A percentile compares a stretch with the other conserved stretches of the same genome.
Evolutionary conservation across 1,140 invertebrate species (phyloP).

Genomic region (Rhopalosiphum padi): DNA sequence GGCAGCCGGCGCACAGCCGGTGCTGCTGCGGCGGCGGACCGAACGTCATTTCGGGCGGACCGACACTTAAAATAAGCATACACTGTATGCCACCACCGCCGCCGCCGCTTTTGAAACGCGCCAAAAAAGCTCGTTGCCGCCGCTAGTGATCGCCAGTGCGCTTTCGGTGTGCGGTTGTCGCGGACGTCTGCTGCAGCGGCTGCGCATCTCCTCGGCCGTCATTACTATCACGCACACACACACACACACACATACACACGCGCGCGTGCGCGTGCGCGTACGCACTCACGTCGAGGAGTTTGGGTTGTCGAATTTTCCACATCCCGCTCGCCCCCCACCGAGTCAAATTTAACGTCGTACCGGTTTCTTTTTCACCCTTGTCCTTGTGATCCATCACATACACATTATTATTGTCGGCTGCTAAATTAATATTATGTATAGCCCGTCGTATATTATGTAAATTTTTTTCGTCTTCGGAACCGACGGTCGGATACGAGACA

Average conservation of each 20-base stretch:
- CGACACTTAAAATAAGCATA: slow-evolving; percentile 53
- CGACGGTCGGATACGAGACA: not conserved
- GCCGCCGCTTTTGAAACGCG: slow-evolving; percentile 42
- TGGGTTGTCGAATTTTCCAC: not conserved
- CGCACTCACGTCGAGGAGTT: not conserved
- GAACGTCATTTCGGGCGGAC: slow-evolving; percentile 33
- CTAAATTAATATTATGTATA: not conserved
- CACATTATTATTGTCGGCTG: not conserved
- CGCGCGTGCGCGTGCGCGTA: not conserved
- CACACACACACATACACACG: not conserved
- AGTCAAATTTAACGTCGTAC: not conserved
- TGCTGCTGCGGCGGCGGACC: slow-evolving; percentile 38
- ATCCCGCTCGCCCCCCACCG: no score
- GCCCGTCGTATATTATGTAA: not conserved
- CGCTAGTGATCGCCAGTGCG: slow-evolving; percentile 56
- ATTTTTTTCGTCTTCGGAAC: not conserved
- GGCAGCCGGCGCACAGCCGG: slow-evolving; percentile 2
- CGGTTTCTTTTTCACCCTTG: not conserved
- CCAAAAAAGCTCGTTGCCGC: slow-evolving; percentile 53
- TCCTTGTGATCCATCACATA: not conserved
- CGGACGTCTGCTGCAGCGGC: slow-evolving; percentile 40
- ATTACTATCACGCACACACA: not conserved
- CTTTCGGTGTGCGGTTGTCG: slow-evolving; percentile 53
- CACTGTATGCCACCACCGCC: not conserved
- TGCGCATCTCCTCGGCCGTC: slow-evolving; percentile 1